A percentile compares a stretch with the other conserved stretches of the same genome.
These are phyloP conservation scores for Homarus gammarus DNA, from an alignment of 2,888 invertebrate genomes.

Conservation along the genomic window DNA sequence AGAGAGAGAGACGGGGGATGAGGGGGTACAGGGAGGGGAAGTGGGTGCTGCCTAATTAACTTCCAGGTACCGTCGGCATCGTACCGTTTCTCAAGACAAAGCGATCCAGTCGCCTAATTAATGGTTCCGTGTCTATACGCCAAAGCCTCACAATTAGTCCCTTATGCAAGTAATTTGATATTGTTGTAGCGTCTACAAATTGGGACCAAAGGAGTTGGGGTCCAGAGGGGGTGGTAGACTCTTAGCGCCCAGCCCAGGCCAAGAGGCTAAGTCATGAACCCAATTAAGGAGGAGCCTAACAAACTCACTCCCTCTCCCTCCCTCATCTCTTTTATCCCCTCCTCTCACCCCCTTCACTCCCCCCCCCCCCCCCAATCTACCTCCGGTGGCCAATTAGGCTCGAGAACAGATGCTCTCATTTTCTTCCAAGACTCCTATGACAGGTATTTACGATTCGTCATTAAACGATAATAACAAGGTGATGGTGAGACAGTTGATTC, in stretches of 20 bases:
- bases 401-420: not conserved
- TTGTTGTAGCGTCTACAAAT: conserved; percentile 46
- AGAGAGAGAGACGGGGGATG: not conserved
- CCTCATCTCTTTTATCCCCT: conserved; percentile 14
- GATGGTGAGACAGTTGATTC: not conserved
- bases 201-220: conserved; percentile 16
- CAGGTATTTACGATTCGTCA: not conserved
- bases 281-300: conserved; percentile 45
- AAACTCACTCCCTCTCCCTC: not conserved
- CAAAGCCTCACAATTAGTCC: conserved; percentile 49
- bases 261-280: conserved; percentile 37
- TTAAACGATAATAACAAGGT: not conserved
- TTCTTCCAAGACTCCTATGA: not conserved
- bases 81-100: conserved; percentile 38
- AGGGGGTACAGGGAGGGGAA: not conserved
- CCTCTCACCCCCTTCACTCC: conserved; percentile 15
- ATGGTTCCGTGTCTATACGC: conserved; percentile 46
- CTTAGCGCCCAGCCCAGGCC: not conserved
- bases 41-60: conserved; percentile 23
- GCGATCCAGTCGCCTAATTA: conserved; percentile 41
- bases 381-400: conserved; percentile 22
- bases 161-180: conserved; percentile 54
- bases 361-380: conserved; percentile 1
- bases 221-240: not conserved
- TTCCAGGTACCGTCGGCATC: conserved; percentile 1